A percentile compares a stretch with the other conserved stretches of the same genome.
phyloP scores from a whole-genome alignment of 2,888 invertebrate species.

The Colletes collaris region DNA sequence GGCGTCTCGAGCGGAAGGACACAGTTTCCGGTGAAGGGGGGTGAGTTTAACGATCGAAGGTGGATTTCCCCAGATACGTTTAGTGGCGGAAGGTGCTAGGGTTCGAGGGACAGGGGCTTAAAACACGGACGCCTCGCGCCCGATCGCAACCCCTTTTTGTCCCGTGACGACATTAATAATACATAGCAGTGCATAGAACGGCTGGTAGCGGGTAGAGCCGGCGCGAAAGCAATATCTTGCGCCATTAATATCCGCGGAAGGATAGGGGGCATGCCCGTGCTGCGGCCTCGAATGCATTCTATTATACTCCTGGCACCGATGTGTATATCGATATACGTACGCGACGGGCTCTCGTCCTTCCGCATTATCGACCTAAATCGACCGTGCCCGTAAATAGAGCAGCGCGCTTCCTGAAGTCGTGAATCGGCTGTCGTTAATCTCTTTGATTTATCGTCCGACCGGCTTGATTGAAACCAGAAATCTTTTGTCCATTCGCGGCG shows the following conservation, averaged over 20 bases:
- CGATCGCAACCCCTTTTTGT: slow-evolving; percentile 63
- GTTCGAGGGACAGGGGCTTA: slow-evolving; percentile 22
- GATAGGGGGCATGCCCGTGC: slow-evolving; percentile 62
- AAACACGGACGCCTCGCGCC: slow-evolving; percentile 54
- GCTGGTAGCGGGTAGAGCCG: slow-evolving; percentile 56
- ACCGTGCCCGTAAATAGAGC: slow-evolving; percentile 51
- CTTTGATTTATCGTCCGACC: slow-evolving; percentile 36
- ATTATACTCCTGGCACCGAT: slow-evolving; percentile 64
- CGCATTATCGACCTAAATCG: slow-evolving; percentile 54
- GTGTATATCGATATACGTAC: slow-evolving; percentile 54
- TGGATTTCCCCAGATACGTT: too few species aligned
- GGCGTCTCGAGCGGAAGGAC: too few species aligned
- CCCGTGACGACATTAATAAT: slow-evolving; percentile 71
- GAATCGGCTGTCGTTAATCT: slow-evolving; percentile 52
- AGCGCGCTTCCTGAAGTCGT: slow-evolving; percentile 46
- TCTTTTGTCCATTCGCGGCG: slow-evolving; percentile 11
- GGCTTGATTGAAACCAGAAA: slow-evolving; percentile 30
- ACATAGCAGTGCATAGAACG: slow-evolving; percentile 60
- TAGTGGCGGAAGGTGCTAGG: slow-evolving; percentile 2
- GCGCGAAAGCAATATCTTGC: slow-evolving; percentile 78
- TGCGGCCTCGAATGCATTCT: slow-evolving; percentile 71
- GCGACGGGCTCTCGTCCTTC: slow-evolving; percentile 47
- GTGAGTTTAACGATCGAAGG: too few species aligned
- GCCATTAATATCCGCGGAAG: slow-evolving; percentile 78
- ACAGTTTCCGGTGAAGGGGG: too few species aligned